Evolutionary conservation across 2,113 vertebrate genomes (phyloP).

Genomic region (Pluvialis apricaria): DNA sequence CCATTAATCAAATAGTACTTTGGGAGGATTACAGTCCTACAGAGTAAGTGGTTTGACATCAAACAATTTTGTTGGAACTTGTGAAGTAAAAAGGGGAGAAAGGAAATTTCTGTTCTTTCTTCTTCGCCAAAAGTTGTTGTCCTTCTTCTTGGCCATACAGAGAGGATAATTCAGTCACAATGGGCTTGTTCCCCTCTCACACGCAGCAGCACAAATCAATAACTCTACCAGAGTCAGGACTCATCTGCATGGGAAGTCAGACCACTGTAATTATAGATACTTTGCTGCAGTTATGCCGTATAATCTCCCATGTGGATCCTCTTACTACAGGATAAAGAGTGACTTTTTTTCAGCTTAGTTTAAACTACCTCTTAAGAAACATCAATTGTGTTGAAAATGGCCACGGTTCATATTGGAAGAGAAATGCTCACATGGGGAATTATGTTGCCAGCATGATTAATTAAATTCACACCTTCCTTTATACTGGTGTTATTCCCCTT

Average conservation of each 20-base stretch:
- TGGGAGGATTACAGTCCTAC: neutral
- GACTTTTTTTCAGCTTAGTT: neutral
- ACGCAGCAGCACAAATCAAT: neutral
- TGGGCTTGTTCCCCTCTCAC: neutral
- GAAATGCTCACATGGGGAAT: neutral
- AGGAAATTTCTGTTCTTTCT: neutral
- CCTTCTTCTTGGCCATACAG: neutral
- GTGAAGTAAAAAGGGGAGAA: neutral
- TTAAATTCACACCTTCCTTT: constrained; percentile 44
- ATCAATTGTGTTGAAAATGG: neutral
- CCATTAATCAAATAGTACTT: neutral
- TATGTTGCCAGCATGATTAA: constrained; percentile 1
- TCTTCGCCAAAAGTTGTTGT: neutral
- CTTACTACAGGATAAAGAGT: constrained; percentile 11
- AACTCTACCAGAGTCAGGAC: neutral
- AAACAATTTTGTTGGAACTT: neutral
- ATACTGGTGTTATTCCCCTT: neutral
- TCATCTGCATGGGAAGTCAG: neutral
- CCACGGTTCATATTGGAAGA: neutral
- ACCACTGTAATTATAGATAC: neutral
- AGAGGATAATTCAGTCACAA: neutral
- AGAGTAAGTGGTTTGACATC: neutral
- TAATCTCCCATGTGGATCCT: neutral
- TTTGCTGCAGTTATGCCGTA: neutral
- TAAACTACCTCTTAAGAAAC: constrained; percentile 5